Base-by-base conservation (phyloP, 2,888 invertebrate genomes). In the Ametastegia equiseti region DNA sequence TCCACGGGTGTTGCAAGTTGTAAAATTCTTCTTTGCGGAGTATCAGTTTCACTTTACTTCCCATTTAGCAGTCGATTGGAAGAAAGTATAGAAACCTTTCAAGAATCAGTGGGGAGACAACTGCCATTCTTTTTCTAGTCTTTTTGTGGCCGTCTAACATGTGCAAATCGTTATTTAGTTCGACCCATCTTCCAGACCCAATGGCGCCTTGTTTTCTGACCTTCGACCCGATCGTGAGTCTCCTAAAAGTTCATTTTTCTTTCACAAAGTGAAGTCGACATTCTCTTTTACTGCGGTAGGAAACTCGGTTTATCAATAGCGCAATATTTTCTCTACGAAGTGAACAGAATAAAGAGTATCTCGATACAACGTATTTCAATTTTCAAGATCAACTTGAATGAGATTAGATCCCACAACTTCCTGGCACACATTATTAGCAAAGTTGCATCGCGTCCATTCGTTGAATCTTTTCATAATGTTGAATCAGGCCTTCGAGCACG, bases 401-500 rank as follows among this genome's bases (percentile, higher is more conserved):
- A n/a, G n/a, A n/a, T n/a, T n/a, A n/a, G n/a, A n/a, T n/a, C n/a
- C n/a, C n/a, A n/a, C 33, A 63, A 33, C 7, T 63, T 33, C 63
- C 9, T 54, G 11, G 54, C 23, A 54, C 54, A 23, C 9, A 54
- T n/a, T n/a, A 7, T 30, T 60, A 15, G 60, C 60, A 30, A 3
- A 67, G 65, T 33, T 67, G n/a, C 36, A 39, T 39, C 2, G 11
- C 36, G n/a, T 27, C 15, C 36, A 60, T 27, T 15, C 42, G 42
- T 78, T 9, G 63, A 60, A 15, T 63, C 9, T 54, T 36, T 30
- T 15, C 33, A n/a, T 78, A 78, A 60, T 63, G 60, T 63, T 45
- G 15, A 23, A 89, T 83, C 88, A 91, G 91, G 47, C 96, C 96
- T 30, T 96, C 96, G 19, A 93, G 95, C 42, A 96, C 96, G 0